phyloP scores from a whole-genome alignment of 2,113 vertebrate species.

The Dromas ardeola region DNA sequence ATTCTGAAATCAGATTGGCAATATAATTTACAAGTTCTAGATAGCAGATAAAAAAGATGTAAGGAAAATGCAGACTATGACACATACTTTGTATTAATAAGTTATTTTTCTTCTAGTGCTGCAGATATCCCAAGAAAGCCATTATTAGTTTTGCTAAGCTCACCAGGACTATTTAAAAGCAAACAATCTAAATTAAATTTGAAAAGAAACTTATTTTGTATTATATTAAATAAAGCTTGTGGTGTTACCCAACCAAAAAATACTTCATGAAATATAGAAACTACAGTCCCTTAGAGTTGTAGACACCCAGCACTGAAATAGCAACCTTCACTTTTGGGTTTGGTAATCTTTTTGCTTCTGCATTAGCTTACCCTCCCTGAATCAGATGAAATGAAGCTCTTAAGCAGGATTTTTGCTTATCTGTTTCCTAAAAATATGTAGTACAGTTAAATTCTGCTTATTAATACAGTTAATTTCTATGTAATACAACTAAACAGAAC shows the following conservation, averaged over 20 bases:
- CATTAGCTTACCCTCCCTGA: not conserved
- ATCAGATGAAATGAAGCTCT: not conserved
- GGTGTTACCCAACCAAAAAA: not conserved
- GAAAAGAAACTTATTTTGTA: not conserved
- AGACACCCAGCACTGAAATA: not conserved
- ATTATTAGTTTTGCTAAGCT: not conserved
- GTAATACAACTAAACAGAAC: not conserved
- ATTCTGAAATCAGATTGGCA: conserved; percentile 40
- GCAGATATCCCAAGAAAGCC: not conserved
- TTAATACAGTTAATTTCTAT: not conserved
- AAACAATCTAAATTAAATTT: not conserved
- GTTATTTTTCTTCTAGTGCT: conserved; percentile 23
- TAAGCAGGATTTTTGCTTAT: not conserved
- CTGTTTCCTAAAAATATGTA: not conserved
- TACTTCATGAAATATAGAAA: not conserved
- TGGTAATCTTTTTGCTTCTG: not conserved
- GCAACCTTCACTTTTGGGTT: not conserved
- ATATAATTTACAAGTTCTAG: conserved; percentile 31
- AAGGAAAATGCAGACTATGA: conserved; percentile 37
- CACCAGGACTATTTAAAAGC: not conserved
- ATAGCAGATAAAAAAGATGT: conserved; percentile 41
- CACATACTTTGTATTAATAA: not conserved
- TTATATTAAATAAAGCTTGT: not conserved
- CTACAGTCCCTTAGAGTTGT: not conserved
- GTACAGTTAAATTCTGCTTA: not conserved